Percentiles rank a stretch among this genome's conserved stretches.
phyloP scores from a whole-genome alignment of 2,888 invertebrate species.

The Aquatica leii region DNA sequence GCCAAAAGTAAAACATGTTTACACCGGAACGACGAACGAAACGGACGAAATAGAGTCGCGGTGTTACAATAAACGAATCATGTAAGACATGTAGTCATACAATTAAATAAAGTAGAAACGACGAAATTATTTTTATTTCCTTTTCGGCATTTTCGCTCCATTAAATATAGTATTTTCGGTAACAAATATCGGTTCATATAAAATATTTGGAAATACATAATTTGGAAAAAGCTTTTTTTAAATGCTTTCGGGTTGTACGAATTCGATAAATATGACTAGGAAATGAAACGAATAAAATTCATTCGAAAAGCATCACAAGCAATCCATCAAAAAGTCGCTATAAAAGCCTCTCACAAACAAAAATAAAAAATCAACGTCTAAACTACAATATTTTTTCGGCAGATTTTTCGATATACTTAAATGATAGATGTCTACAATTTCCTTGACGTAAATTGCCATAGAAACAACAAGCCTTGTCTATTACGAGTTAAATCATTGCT shows the following conservation, averaged over 20 bases:
- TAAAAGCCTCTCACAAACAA: too few relatives aligned
- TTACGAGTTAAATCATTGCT: constrained; percentile 14
- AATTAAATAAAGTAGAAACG: too few relatives aligned
- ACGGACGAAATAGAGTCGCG: not conserved
- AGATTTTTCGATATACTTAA: constrained; percentile 20
- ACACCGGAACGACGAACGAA: not conserved
- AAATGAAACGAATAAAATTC: not conserved
- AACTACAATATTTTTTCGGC: constrained; percentile 8
- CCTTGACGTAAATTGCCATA: constrained; percentile 16
- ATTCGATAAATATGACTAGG: too few relatives aligned
- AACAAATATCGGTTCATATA: too few relatives aligned
- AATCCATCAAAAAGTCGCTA: too few relatives aligned
- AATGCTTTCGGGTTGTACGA: too few relatives aligned
- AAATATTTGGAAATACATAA: too few relatives aligned
- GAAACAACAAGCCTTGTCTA: constrained; percentile 11
- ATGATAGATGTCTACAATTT: constrained; percentile 20
- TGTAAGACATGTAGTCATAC: not conserved
- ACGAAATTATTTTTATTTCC: too few relatives aligned
- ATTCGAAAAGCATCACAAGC: not conserved
- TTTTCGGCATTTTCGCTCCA: too few relatives aligned
- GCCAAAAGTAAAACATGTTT: constrained; percentile 9
- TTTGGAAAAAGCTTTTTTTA: too few relatives aligned
- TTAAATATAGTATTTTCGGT: too few relatives aligned
- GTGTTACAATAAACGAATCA: not conserved
- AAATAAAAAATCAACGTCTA: too few relatives aligned